Conservation (phyloP, 2,113 vertebrate species). For the Cavia aperea region DNA sequence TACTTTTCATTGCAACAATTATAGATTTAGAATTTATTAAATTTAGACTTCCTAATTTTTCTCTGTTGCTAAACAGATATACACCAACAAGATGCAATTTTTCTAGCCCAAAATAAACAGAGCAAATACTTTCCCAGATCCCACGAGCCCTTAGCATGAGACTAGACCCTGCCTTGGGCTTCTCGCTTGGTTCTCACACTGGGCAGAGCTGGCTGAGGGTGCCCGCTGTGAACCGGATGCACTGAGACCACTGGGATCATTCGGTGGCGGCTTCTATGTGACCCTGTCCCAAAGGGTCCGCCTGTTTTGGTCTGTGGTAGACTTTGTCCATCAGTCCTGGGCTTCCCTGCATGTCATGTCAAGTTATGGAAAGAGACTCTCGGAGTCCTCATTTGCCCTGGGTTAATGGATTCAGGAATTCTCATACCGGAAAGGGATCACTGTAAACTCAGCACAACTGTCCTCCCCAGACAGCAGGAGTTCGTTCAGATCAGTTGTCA, state of each 20-base stretch:
- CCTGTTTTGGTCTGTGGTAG: neutral
- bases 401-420: neutral
- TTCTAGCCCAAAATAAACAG: constrained; percentile 59
- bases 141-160: neutral
- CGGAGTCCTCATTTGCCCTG: neutral
- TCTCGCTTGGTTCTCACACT: neutral
- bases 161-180: neutral
- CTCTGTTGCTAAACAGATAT: constrained; percentile 46
- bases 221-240: neutral
- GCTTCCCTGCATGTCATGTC: neutral
- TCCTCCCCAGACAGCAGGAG: too few species aligned
- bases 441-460: accelerated
- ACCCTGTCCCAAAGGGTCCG: neutral
- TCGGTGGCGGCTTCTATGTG: accelerated
- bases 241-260: neutral
- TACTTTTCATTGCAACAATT: constrained; percentile 55
- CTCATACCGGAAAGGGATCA: neutral
- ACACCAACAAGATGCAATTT: constrained; percentile 53
- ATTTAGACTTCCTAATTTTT: constrained; percentile 66
- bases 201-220: neutral
- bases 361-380: neutral
- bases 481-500: neutral
- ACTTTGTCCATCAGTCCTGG: neutral
- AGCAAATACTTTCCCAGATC: constrained; percentile 66
- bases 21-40: constrained; percentile 70